A percentile compares a stretch with the other conserved stretches of the same genome.
These are phyloP conservation scores for Channallabes apus DNA, from an alignment of 2,797 vertebrate species.

Conservation along the genomic window DNA sequence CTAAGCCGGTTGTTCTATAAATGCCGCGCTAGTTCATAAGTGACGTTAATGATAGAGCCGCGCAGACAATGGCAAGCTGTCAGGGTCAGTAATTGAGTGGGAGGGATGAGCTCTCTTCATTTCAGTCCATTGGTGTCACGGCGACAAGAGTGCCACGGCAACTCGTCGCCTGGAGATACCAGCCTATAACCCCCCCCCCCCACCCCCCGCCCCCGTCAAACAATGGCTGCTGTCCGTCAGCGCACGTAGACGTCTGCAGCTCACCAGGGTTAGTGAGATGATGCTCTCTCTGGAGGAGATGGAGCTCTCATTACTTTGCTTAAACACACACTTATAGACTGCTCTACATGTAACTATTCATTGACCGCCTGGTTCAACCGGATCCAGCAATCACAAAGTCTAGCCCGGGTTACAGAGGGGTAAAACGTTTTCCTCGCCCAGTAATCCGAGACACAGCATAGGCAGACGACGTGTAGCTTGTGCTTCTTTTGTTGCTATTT, in stretches of 20 bases:
- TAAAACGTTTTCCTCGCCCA: background rate
- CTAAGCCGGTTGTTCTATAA: slow-evolving; percentile 60
- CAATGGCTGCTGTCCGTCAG: slow-evolving; percentile 63
- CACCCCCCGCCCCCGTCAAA: slow-evolving; percentile 28
- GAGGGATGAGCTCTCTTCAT: slow-evolving; percentile 64
- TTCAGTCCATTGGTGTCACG: slow-evolving; percentile 61
- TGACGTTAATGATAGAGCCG: slow-evolving; percentile 66
- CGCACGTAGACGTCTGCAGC: slow-evolving; percentile 41
- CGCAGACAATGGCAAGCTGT: slow-evolving; percentile 65
- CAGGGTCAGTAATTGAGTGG: slow-evolving; percentile 67
- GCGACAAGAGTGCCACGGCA: slow-evolving; percentile 57
- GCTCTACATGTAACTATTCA: slow-evolving; percentile 28
- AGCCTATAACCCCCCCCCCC: slow-evolving; percentile 28
- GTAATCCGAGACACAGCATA: background rate
- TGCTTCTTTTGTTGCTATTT: slow-evolving; percentile 19
- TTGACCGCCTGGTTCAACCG: background rate
- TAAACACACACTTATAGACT: slow-evolving; percentile 39
- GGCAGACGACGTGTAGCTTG: slow-evolving; percentile 1
- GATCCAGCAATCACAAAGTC: background rate
- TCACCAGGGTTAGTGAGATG: slow-evolving; percentile 56
- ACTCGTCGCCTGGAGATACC: slow-evolving; percentile 57
- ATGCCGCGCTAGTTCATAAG: slow-evolving; percentile 62
- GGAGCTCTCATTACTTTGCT: slow-evolving; percentile 51
- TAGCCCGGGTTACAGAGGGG: background rate
- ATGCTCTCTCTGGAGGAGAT: slow-evolving; percentile 52